These are phyloP conservation scores for Calliopum simillimum DNA, from an alignment of 2,888 invertebrate genomes.

Conservation along the genomic window DNA sequence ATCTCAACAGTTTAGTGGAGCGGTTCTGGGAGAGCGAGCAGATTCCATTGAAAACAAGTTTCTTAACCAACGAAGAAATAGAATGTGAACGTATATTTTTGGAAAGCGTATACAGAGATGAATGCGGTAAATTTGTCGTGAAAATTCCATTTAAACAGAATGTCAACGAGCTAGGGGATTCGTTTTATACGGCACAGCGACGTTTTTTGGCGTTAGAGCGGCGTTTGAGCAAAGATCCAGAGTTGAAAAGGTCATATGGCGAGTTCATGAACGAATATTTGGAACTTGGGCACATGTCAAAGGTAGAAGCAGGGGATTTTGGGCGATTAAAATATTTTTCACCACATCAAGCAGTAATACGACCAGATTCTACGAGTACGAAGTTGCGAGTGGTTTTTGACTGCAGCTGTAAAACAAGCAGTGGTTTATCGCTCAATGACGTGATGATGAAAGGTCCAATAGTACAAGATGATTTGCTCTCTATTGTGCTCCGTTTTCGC, in stretches of 20 bases:
- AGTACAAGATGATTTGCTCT: slow-evolving; percentile 40
- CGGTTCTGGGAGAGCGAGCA: slow-evolving; percentile 13
- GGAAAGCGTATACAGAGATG: no score
- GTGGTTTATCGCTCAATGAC: slow-evolving; percentile 42
- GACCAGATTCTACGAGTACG: slow-evolving; percentile 36
- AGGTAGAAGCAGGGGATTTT: slow-evolving; percentile 10
- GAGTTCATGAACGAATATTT: slow-evolving; percentile 27
- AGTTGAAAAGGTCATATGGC: neutral
- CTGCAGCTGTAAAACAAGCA: slow-evolving; percentile 37
- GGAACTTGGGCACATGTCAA: slow-evolving; percentile 18
- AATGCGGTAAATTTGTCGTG: no score
- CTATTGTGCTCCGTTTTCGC: slow-evolving; percentile 39
- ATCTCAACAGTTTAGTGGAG: slow-evolving; percentile 4
- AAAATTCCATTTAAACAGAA: slow-evolving; percentile 34
- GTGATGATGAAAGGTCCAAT: slow-evolving; percentile 37
- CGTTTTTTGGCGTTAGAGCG: slow-evolving; percentile 24
- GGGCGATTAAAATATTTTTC: slow-evolving; percentile 19
- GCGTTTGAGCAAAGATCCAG: slow-evolving; percentile 2
- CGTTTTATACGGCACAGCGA: slow-evolving; percentile 23
- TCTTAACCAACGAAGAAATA: slow-evolving; percentile 25
- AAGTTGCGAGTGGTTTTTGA: no score
- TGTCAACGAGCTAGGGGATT: slow-evolving; percentile 24
- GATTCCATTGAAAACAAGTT: neutral
- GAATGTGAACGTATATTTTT: no score
- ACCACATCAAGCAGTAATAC: slow-evolving; percentile 31